Base-by-base conservation (phyloP, 2,113 vertebrate genomes). In the Salvelinus fontinalis region DNA sequence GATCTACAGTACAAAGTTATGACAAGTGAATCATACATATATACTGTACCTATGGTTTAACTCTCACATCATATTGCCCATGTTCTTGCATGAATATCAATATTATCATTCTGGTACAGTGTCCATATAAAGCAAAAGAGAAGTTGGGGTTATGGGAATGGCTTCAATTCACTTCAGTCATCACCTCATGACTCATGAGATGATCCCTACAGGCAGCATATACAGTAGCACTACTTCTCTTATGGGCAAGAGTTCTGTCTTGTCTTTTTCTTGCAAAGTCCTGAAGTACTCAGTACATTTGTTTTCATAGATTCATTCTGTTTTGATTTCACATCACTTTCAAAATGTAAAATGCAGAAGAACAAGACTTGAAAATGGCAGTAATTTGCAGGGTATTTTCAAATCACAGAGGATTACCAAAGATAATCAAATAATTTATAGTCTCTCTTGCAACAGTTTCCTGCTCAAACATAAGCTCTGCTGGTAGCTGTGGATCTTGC, bases 401-500 rank as follows among this genome's bases (percentile, higher is more conserved):
- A 64, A 71, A 14, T 74, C 68, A 77, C 57, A 81, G 44, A 67
- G 4, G 3, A 13, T 84, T n/a, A 22, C 48, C 60, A 2, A 48
- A 73, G 22, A 67, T 31, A 48, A 20, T 18, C 0, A 70, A 77
- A 70, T 57, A 48, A 78, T 44, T 70, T 29, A 39, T 24, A 75
- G 86, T 88, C 39, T 78, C 80, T 72, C 80, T 3, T 24, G 12
- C 3, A n/a, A 3, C 54, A 60, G 11, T 60, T 49, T 5, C 1
- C 1, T 11, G 73, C 65, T 93, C 77, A 94, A 44, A 94, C 92
- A n/a, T 93, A 93, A 64, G 91, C 92, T 34, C 73, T 79, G 86
- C 92, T 93, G 82, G 74, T 85, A 67, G 82, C 86, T 4, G 13
- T 4, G 1, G 93, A 94, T n/a, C 85, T 81, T 66, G 91, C 84